Evolutionary conservation across 2,888 invertebrate genomes (phyloP).

Genomic region (Philopedon plagiatum): DNA sequence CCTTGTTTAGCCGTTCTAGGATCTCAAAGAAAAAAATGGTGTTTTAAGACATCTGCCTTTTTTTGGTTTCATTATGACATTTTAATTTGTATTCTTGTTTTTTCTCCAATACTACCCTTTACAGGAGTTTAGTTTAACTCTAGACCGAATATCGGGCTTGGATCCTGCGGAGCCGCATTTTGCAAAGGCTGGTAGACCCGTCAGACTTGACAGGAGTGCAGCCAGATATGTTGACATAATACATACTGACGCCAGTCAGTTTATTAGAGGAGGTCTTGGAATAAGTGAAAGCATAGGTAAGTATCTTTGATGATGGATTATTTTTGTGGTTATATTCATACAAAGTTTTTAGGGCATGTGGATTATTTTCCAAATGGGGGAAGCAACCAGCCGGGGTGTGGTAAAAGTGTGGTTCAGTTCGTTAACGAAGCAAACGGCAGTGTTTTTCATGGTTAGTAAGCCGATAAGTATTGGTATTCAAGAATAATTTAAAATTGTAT

Average conservation of each 20-base stretch:
- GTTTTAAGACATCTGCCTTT: too few species aligned
- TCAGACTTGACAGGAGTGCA: slow-evolving; percentile 88
- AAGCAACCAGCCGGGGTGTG: slow-evolving; percentile 81
- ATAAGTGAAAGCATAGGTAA: slow-evolving; percentile 68
- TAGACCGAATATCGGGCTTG: slow-evolving; percentile 87
- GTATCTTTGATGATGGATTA: not conserved
- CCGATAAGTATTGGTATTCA: not conserved
- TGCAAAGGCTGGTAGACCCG: slow-evolving; percentile 82
- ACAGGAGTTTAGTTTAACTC: slow-evolving; percentile 76
- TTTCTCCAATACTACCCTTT: slow-evolving; percentile 58
- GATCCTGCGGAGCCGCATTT: slow-evolving; percentile 96
- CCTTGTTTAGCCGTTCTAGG: too few species aligned
- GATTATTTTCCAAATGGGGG: slow-evolving; percentile 96
- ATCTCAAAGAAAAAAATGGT: too few species aligned
- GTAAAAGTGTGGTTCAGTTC: slow-evolving; percentile 75
- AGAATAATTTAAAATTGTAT: not conserved
- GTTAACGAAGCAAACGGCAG: slow-evolving; percentile 77
- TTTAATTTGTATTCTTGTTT: slow-evolving; percentile 26
- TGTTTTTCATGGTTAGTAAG: slow-evolving; percentile 72
- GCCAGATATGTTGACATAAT: slow-evolving; percentile 92
- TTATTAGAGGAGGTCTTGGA: slow-evolving; percentile 85
- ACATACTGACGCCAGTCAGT: slow-evolving; percentile 87
- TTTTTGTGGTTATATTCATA: slow-evolving; percentile 11
- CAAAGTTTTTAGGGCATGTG: slow-evolving; percentile 82
- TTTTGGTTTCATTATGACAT: too few species aligned